phyloP scores from a whole-genome alignment of 2,888 invertebrate genomes.

The Tetheella fluctuosa region DNA sequence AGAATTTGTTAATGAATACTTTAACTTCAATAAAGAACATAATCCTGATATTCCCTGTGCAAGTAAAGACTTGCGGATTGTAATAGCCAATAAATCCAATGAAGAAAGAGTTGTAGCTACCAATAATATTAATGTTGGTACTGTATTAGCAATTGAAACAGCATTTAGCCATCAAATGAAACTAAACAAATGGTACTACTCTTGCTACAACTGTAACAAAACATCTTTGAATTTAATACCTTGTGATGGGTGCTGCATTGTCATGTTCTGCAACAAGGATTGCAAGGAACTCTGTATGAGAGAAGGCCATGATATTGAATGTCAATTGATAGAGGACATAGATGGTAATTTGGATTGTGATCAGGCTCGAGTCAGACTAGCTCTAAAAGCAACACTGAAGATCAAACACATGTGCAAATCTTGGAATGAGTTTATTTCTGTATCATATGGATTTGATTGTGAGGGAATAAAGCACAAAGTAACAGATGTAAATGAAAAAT shows the following conservation, averaged over 20 bases:
- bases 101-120: constrained; percentile 38
- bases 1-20: constrained; percentile 18
- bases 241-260: constrained; percentile 37
- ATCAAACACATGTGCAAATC: constrained; percentile 25
- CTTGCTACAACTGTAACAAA: constrained; percentile 43
- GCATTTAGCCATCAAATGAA: constrained; percentile 26
- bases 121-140: constrained; percentile 40
- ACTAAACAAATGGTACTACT: constrained; percentile 16
- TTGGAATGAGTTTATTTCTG: constrained; percentile 34
- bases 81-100: constrained; percentile 22
- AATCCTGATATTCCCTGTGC: constrained; percentile 36
- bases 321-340: constrained; percentile 28
- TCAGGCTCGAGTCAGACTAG: constrained; percentile 15
- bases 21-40: constrained; percentile 16
- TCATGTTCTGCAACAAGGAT: constrained; percentile 36
- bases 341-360: constrained; percentile 14
- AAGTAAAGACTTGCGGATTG: constrained; percentile 24
- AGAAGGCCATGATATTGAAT: constrained; percentile 40
- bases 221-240: constrained; percentile 37
- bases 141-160: constrained; percentile 36
- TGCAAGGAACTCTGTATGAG: constrained; percentile 31
- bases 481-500: constrained; percentile 24
- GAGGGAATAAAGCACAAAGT: constrained; percentile 26
- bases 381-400: constrained; percentile 36
- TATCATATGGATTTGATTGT: constrained; percentile 27